Evolutionary conservation across 2,113 vertebrate species (phyloP).

Genomic region (Prietella phreatophila): DNA sequence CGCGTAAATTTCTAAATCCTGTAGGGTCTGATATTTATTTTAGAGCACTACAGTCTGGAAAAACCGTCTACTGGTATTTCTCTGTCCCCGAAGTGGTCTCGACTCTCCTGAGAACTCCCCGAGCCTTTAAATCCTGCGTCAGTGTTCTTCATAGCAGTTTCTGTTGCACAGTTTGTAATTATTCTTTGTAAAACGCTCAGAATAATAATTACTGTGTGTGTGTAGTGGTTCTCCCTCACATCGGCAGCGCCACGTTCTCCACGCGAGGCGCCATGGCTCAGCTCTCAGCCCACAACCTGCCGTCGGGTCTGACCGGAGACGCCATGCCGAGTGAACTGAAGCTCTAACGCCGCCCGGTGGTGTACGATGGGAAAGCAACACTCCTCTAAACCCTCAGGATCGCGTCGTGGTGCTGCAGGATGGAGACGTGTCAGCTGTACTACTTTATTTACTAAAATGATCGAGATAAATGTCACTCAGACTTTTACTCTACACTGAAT

Average conservation of each 20-base stretch:
- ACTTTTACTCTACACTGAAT: too few relatives aligned
- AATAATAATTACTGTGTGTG: too few relatives aligned
- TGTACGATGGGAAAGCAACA: background rate
- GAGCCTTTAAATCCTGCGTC: background rate
- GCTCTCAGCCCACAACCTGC: conserved; percentile 72
- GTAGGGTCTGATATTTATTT: too few relatives aligned
- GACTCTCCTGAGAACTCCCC: background rate
- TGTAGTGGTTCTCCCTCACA: conserved; percentile 73
- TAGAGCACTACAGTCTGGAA: too few relatives aligned
- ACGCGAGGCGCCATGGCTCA: conserved; percentile 75
- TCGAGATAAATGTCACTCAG: background rate
- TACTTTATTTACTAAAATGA: background rate
- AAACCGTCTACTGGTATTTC: background rate
- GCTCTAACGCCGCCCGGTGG: conserved; percentile 50
- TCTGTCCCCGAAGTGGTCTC: background rate
- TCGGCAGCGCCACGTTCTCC: conserved; percentile 73
- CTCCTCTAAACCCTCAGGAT: background rate
- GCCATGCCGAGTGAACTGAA: conserved; percentile 72
- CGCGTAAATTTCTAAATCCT: too few relatives aligned
- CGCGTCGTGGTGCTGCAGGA: background rate
- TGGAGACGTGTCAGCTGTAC: background rate
- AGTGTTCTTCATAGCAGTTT: background rate
- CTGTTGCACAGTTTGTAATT: background rate
- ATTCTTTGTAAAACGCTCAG: background rate
- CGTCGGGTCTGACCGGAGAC: conserved; percentile 67